Base-by-base conservation (phyloP, 2,113 vertebrate genomes). In the Puffinus mauretanicus region DNA sequence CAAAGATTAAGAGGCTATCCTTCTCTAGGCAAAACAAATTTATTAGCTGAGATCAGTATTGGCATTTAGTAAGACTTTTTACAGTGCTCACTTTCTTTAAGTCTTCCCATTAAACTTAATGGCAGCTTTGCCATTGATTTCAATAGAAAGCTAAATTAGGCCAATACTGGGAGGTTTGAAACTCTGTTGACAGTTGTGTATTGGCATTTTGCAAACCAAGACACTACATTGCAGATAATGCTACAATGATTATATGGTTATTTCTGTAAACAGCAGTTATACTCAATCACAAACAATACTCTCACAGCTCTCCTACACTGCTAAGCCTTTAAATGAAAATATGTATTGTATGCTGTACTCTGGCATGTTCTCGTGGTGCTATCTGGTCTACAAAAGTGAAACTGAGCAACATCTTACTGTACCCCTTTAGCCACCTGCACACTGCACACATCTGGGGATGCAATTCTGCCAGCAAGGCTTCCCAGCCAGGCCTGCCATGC, bases 1-100 rank as follows among this genome's bases (percentile, higher is more conserved):
- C 13, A 58, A 83, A 80, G 27, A 92, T 66, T 88, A 78, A 93
- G 51, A 65, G 11, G 22, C 15, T 92, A 40, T 62, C 61, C 73
- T 88, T 87, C 49, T 80, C 30, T 32, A 70, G 36, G n/a, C 13
- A 93, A 76, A 96, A 69, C 8, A 85, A 52, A 69, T 73, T 70
- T 69, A 13, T 62, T 71, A 75, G 16, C 30, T 76, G 6, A 91
- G 22, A 87, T 60, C 42, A 49, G 22, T 66, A 64, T 3, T 87
- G 72, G 16, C 38, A 91, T 65, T 85, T 34, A 57, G 34, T 42
- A 85, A 61, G 66, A 54, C 9, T 82, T 91, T 40, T 57, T 26
- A 58, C 16, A 69, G 32, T 4, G 2, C 30, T 88, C 15, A 6
- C 3, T 42, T 92, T 81, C 65, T 77, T 69, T 13, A 83, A 67